Evolutionary conservation across 2,797 vertebrate species (phyloP).

Genomic region (Tapirus indicus): DNA sequence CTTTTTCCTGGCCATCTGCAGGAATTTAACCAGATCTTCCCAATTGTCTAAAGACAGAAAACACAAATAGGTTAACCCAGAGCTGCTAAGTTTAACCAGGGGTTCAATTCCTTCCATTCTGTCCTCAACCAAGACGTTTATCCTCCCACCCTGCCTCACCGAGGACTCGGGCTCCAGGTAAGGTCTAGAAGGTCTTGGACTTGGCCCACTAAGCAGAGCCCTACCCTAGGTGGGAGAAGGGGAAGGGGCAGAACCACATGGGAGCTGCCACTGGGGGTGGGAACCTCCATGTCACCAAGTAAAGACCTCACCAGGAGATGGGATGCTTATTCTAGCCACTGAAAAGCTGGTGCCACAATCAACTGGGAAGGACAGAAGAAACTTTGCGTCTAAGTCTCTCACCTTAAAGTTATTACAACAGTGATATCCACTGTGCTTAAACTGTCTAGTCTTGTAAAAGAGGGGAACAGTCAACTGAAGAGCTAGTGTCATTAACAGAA

Average conservation of each 20-base stretch:
- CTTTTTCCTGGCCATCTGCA: slow-evolving; percentile 98
- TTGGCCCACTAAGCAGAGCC: not conserved
- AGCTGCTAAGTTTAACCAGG: not conserved
- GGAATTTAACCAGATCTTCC: slow-evolving; percentile 97
- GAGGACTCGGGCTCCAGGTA: not conserved
- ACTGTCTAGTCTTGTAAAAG: not conserved
- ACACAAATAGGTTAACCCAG: not conserved
- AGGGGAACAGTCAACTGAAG: not conserved
- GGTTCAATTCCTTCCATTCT: not conserved
- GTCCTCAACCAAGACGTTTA: not conserved
- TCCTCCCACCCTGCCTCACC: not conserved
- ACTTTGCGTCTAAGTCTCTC: not conserved
- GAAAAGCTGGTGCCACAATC: not conserved
- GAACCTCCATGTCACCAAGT: not conserved
- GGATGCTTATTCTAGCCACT: not conserved
- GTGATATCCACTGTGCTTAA: not conserved
- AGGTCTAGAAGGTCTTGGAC: not conserved
- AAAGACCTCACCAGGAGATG: not conserved
- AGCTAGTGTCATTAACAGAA: not conserved
- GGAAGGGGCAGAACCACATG: not conserved
- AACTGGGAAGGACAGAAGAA: not conserved
- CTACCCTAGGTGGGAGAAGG: not conserved
- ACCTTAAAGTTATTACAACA: not conserved
- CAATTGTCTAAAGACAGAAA: slow-evolving; percentile 91
- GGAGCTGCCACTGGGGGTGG: not conserved